Evolutionary conservation across 2,888 invertebrate genomes (phyloP).

Genomic region (Tortricodes alternella): DNA sequence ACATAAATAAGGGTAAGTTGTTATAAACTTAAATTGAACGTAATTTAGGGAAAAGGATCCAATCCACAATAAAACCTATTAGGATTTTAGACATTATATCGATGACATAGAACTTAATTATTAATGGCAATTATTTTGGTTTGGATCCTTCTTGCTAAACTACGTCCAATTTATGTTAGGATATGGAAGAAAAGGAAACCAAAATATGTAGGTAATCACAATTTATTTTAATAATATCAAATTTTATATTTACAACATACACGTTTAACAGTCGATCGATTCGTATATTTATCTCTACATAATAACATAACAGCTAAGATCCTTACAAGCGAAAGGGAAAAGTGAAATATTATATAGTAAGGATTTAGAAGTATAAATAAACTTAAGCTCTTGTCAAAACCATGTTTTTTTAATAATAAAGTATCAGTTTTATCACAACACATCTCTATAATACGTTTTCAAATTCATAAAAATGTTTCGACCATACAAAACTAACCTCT

Average conservation of each 20-base stretch:
- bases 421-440: conserved; percentile 17
- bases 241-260: conserved; percentile 6
- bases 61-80: too few relatives aligned
- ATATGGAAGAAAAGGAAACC: too few relatives aligned
- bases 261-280: conserved; percentile 7
- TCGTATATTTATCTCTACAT: not conserved
- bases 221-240: conserved; percentile 16
- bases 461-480: conserved; percentile 16
- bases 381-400: conserved; percentile 7
- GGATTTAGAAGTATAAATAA: not conserved
- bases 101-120: too few relatives aligned
- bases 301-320: conserved; percentile 10
- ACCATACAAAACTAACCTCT: not conserved
- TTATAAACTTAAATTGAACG: too few relatives aligned
- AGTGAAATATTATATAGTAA: conserved; percentile 1
- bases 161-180: too few relatives aligned
- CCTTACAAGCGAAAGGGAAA: conserved; percentile 4
- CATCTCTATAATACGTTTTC: conserved; percentile 14
- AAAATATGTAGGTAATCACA: not conserved
- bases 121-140: too few relatives aligned
- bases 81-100: too few relatives aligned
- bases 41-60: too few relatives aligned
- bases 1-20: too few relatives aligned
- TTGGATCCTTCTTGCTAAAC: too few relatives aligned
- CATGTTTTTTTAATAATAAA: not conserved